Evolutionary conservation across 2,113 vertebrate genomes (phyloP).

Genomic region (Cacatua alba): DNA sequence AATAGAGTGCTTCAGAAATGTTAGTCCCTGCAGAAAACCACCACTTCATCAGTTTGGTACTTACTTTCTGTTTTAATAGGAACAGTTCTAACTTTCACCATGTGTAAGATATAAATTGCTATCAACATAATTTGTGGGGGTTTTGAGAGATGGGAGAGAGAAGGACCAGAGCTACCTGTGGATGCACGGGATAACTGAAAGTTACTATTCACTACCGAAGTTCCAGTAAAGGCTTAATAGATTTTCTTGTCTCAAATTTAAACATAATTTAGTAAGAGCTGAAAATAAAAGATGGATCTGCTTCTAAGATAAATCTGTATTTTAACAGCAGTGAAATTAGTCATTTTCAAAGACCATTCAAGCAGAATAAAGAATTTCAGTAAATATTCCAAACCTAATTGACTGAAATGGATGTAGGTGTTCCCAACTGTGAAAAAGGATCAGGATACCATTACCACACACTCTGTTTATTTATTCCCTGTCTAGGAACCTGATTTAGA

Average conservation of each 20-base stretch:
- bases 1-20: background rate
- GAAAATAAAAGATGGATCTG: background rate
- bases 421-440: constrained; percentile 86
- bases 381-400: constrained; percentile 81
- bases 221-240: background rate
- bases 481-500: constrained; percentile 91
- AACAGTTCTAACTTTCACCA: background rate
- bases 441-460: constrained; percentile 91
- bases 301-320: constrained; percentile 74
- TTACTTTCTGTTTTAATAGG: background rate
- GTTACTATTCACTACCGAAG: background rate
- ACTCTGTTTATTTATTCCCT: constrained; percentile 94
- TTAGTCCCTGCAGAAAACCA: background rate
- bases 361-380: constrained; percentile 72
- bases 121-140: background rate
- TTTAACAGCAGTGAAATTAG: constrained; percentile 55
- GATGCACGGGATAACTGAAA: background rate
- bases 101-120: background rate
- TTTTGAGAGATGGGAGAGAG: background rate
- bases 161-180: background rate
- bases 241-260: constrained; percentile 10
- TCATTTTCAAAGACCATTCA: constrained; percentile 73
- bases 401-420: constrained; percentile 81
- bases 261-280: constrained; percentile 12
- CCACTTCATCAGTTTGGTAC: background rate